Evolutionary conservation across 2,797 vertebrate species (phyloP).

Genomic region (Siniperca undulata): DNA sequence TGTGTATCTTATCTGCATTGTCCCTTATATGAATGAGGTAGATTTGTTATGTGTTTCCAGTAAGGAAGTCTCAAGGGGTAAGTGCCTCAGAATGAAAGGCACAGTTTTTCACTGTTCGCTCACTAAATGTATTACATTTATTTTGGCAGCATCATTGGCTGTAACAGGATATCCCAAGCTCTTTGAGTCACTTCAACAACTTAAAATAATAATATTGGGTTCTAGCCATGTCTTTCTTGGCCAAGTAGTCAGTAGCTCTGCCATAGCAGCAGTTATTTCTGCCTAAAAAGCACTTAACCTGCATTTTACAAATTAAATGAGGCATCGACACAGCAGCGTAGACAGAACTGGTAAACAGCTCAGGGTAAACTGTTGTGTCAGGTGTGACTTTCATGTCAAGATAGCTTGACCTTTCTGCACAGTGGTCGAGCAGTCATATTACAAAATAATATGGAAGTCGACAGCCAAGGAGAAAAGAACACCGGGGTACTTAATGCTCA

Average conservation of each 20-base stretch:
- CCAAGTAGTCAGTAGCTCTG: constrained; percentile 35
- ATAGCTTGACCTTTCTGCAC: constrained; percentile 56
- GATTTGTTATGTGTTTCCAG: not conserved
- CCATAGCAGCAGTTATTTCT: constrained; percentile 59
- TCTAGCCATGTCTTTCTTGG: constrained; percentile 57
- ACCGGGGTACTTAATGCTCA: not conserved
- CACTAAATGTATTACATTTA: not conserved
- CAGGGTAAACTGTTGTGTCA: constrained; percentile 69
- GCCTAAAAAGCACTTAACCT: constrained; percentile 72
- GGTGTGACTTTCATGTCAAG: constrained; percentile 61
- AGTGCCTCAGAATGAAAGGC: not conserved
- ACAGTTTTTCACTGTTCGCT: constrained; percentile 16
- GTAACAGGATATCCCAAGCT: constrained; percentile 21
- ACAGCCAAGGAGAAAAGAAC: constrained; percentile 64
- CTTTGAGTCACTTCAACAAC: constrained; percentile 41
- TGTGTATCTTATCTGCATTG: not conserved
- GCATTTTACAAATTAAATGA: constrained; percentile 69
- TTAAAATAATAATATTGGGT: constrained; percentile 71
- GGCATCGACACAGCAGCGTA: constrained; percentile 30
- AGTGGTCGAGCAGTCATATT: constrained; percentile 38
- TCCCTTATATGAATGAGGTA: not conserved
- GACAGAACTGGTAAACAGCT: constrained; percentile 45
- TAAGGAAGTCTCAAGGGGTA: not conserved
- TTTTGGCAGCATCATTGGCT: constrained; percentile 36
- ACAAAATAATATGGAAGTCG: constrained; percentile 52